A percentile compares a stretch with the other conserved stretches of the same genome.
Evolutionary conservation across 2,888 invertebrate species (phyloP).

Genomic region (Acanthosepion esculentum): DNA sequence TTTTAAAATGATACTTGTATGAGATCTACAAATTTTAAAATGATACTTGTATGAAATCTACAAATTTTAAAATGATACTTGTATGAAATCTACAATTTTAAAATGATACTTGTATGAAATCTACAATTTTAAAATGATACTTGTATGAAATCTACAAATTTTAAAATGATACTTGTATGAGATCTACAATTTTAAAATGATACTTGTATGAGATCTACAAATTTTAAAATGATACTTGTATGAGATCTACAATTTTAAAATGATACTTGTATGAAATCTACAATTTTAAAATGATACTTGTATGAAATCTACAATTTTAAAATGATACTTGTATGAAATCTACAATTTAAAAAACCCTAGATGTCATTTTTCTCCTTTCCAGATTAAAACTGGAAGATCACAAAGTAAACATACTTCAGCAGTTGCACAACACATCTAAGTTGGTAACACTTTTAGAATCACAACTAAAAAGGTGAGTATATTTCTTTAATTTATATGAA

Average conservation of each 20-base stretch:
- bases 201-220: background rate
- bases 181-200: background rate
- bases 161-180: too few species aligned
- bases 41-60: background rate
- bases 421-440: constrained; percentile 89
- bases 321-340: background rate
- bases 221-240: too few species aligned
- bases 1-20: too few species aligned
- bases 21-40: background rate
- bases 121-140: background rate
- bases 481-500: background rate
- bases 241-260: background rate
- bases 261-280: background rate
- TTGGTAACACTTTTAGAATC: constrained; percentile 93
- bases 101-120: background rate
- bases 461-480: constrained; percentile 77
- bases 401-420: constrained; percentile 89
- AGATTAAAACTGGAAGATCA: constrained; percentile 90
- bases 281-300: too few species aligned
- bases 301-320: background rate
- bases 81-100: background rate
- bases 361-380: constrained; percentile 48
- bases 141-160: background rate
- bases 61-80: too few species aligned
- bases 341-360: background rate